Evolutionary conservation across 2,888 invertebrate species (phyloP).

Genomic region (Sinhomidia bicolor): DNA sequence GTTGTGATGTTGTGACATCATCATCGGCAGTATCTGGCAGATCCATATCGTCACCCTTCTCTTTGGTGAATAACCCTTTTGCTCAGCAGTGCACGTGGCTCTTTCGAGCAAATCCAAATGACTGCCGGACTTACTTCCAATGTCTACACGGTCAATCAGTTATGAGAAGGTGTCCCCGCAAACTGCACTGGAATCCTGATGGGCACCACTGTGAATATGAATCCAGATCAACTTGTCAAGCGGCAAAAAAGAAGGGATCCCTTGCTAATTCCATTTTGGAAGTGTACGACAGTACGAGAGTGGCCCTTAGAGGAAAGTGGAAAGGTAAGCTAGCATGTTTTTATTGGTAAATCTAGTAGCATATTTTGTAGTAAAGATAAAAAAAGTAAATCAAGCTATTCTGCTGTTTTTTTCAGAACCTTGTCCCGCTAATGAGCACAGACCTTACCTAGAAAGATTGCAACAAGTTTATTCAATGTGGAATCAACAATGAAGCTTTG

Average conservation of each 20-base stretch:
- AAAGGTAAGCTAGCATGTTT: neutral
- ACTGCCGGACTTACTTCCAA: slow-evolving; percentile 60
- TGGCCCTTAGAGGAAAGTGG: neutral
- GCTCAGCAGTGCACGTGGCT: slow-evolving; percentile 61
- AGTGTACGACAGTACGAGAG: neutral
- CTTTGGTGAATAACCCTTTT: neutral
- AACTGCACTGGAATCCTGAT: slow-evolving; percentile 68
- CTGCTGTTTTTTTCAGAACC: slow-evolving; percentile 16
- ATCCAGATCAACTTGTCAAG: slow-evolving; percentile 31
- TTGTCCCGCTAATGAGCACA: neutral
- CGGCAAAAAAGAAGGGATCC: no score
- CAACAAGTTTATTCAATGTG: slow-evolving; percentile 47
- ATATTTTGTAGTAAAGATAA: neutral
- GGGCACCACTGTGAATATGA: slow-evolving; percentile 64
- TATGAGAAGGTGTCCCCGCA: slow-evolving; percentile 43
- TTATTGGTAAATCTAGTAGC: no score
- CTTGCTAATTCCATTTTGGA: neutral
- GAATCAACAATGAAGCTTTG: neutral
- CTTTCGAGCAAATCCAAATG: slow-evolving; percentile 53
- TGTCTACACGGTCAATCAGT: slow-evolving; percentile 52
- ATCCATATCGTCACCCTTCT: no score
- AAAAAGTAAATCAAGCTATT: neutral
- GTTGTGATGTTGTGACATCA: slow-evolving; percentile 9
- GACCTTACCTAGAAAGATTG: slow-evolving; percentile 54
- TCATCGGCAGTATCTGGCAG: neutral